Percentiles rank a stretch among this genome's conserved stretches.
Conservation (phyloP, 1,140 invertebrate species). For the Rhyzopertha dominica region DNA sequence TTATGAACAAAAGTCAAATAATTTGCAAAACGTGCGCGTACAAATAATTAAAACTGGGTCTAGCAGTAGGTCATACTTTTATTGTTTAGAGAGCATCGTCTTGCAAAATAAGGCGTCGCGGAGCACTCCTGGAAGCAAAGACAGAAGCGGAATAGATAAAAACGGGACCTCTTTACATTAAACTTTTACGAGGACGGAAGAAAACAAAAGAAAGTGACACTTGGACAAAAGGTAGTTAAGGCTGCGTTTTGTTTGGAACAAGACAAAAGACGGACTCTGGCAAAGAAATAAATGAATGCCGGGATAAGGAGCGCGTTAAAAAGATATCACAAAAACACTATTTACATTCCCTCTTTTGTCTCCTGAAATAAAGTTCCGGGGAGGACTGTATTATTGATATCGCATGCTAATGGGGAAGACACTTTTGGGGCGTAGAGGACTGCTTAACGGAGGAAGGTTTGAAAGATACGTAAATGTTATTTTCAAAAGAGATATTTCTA, state of each 20-base stretch:
- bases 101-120: too few species aligned
- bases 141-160: constrained; percentile 30
- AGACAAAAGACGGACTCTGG: constrained; percentile 31
- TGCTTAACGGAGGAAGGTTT: too few species aligned
- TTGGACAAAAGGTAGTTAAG: constrained; percentile 48
- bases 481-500: too few species aligned
- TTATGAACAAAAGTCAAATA: too few species aligned
- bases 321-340: constrained; percentile 46
- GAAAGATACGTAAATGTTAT: too few species aligned
- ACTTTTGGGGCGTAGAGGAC: too few species aligned
- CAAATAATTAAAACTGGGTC: too few species aligned
- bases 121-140: too few species aligned
- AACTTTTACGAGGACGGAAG: constrained; percentile 38
- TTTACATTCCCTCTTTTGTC: constrained; percentile 43
- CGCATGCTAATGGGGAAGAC: too few species aligned
- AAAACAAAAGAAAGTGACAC: constrained; percentile 46
- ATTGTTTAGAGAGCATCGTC: too few species aligned
- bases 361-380: constrained; percentile 28
- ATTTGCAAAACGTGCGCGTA: too few species aligned
- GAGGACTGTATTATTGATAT: constrained; percentile 40
- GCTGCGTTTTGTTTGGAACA: constrained; percentile 42
- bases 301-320: constrained; percentile 39
- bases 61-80: too few species aligned
- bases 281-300: constrained; percentile 44
- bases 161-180: constrained; percentile 29